phyloP scores from a whole-genome alignment of 2,888 invertebrate species.

The Caenorhabditis sp. region DNA sequence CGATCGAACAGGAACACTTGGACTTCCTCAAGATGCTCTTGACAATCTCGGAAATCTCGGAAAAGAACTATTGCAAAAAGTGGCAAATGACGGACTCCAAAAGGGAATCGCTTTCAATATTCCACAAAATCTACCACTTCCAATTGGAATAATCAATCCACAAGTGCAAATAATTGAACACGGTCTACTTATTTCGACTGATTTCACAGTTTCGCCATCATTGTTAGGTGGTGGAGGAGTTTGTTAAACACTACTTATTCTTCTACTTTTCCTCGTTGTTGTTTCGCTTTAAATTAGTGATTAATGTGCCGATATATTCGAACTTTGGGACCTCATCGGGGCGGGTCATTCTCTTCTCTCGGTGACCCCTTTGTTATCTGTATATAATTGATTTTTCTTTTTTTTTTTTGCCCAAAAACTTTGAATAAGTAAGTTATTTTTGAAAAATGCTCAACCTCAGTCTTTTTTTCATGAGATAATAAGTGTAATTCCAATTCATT shows the following conservation, averaged over 20 bases:
- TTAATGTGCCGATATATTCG: neutral
- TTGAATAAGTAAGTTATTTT: too few relatives aligned
- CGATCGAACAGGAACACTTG: conserved; percentile 48
- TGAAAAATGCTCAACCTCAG: neutral
- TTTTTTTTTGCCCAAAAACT: neutral
- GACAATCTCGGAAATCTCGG: conserved; percentile 69
- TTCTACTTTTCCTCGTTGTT: neutral
- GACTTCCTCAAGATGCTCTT: conserved; percentile 67
- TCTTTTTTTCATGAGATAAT: neutral
- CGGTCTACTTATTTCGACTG: conserved; percentile 64
- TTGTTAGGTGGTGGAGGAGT: conserved; percentile 43
- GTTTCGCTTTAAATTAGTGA: neutral
- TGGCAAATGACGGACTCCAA: conserved; percentile 65
- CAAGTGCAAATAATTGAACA: conserved; percentile 64
- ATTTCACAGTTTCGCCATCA: conserved; percentile 63
- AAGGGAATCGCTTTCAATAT: conserved; percentile 63
- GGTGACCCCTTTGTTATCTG: neutral
- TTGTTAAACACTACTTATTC: neutral
- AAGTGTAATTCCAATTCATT: too few relatives aligned
- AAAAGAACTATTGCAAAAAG: conserved; percentile 65
- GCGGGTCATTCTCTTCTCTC: neutral
- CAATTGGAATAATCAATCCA: conserved; percentile 63
- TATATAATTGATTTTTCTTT: neutral
- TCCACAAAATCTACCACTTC: conserved; percentile 58
- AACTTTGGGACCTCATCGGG: neutral